Evolutionary conservation across 2,113 vertebrate species (phyloP).

Genomic region (Peromyscus leucopus): DNA sequence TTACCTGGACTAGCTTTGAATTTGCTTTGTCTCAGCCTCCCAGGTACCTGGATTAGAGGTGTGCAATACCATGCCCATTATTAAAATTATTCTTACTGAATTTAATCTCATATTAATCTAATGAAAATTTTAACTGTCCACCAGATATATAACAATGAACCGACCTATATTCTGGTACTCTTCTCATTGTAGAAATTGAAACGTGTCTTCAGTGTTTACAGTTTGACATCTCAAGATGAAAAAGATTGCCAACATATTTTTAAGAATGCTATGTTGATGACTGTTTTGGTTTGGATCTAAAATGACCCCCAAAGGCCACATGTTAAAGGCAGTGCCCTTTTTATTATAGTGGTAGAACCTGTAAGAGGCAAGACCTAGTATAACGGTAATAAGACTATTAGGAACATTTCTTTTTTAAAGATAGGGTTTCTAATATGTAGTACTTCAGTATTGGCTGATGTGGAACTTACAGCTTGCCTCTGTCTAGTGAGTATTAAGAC

Average conservation of each 20-base stretch:
- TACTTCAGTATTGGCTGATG: neutral
- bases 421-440: no score
- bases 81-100: constrained; percentile 50
- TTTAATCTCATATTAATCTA: constrained; percentile 15
- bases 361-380: neutral
- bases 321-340: neutral
- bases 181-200: neutral
- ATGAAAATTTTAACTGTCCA: neutral
- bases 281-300: neutral
- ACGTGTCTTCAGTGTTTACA: neutral
- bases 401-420: neutral
- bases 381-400: neutral
- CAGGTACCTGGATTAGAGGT: neutral
- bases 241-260: neutral
- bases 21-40: neutral
- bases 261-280: neutral
- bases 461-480: neutral
- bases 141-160: neutral
- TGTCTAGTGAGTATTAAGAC: neutral
- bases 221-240: neutral
- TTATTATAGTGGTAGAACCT: neutral
- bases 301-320: neutral
- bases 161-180: neutral
- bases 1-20: neutral
- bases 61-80: neutral